phyloP scores from a whole-genome alignment of 2,888 invertebrate species.

The Isotomurus palustris region DNA sequence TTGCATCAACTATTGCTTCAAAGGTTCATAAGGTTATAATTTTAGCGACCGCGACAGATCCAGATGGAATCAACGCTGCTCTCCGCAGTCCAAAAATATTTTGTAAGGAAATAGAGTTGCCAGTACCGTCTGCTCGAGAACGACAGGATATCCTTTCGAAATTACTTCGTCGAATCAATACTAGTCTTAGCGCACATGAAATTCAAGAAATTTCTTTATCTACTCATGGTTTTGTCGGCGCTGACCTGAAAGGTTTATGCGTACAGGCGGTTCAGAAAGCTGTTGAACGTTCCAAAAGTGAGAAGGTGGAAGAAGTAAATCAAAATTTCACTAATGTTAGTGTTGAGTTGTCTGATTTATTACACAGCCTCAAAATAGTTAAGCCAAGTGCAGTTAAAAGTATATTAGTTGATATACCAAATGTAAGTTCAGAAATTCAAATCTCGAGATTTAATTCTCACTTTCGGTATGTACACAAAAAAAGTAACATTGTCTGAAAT shows the following conservation, averaged over 20 bases:
- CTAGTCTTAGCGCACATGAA: neutral
- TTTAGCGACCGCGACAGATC: conserved; percentile 71
- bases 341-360: conserved; percentile 56
- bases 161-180: conserved; percentile 52
- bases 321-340: neutral
- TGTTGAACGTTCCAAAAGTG: conserved; percentile 49
- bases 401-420: conserved; percentile 77
- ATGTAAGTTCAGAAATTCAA: conserved; percentile 55
- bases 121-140: conserved; percentile 64
- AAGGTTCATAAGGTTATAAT: conserved; percentile 58
- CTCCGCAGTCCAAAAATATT: conserved; percentile 71
- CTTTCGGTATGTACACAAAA: neutral
- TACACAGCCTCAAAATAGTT: conserved; percentile 62
- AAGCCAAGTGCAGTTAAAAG: conserved; percentile 90
- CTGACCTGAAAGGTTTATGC: conserved; percentile 74
- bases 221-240: conserved; percentile 87
- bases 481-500: neutral
- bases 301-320: neutral
- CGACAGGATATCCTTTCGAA: conserved; percentile 66
- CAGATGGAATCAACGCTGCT: conserved; percentile 68
- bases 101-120: conserved; percentile 75
- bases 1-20: conserved; percentile 23
- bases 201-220: conserved; percentile 59
- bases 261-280: conserved; percentile 66
- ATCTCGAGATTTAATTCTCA: neutral